Conservation (phyloP, 2,888 invertebrate genomes). For the Ormyrus nitidulus region DNA sequence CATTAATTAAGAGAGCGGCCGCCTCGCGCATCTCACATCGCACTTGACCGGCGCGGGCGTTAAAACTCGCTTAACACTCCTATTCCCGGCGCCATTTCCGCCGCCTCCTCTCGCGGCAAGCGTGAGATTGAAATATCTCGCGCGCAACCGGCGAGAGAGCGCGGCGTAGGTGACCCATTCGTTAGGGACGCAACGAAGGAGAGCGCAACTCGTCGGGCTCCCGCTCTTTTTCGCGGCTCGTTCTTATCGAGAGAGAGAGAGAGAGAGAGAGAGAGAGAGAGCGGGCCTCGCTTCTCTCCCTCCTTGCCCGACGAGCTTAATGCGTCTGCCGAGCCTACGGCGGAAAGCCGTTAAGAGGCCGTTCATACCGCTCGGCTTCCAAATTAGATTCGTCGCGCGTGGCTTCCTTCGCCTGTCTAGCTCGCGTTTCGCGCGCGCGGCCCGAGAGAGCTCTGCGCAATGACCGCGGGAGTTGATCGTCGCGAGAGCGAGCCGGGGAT, state of each 20-base stretch:
- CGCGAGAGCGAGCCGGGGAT: not conserved
- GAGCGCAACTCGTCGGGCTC: not conserved
- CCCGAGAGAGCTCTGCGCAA: not conserved
- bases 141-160: constrained; percentile 14
- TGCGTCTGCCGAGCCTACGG: constrained; percentile 55
- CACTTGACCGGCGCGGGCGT: constrained; percentile 16
- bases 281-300: not conserved
- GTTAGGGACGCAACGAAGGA: constrained; percentile 32
- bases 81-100: constrained; percentile 14
- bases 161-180: constrained; percentile 13
- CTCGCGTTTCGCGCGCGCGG: not conserved
- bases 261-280: not conserved
- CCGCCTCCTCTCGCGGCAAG: not conserved
- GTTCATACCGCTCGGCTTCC: constrained; percentile 43
- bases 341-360: constrained; percentile 59
- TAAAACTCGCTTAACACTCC: constrained; percentile 50
- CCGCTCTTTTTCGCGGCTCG: not conserved
- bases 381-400: constrained; percentile 38
- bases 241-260: not conserved
- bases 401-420: not conserved
- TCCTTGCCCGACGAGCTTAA: constrained; percentile 55
- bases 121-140: constrained; percentile 53
- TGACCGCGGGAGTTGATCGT: not conserved
- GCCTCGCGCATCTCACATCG: not conserved
- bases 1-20: constrained; percentile 28